Evolutionary conservation across 2,888 invertebrate species (phyloP).

Genomic region (Cryptophagus acutangulus): DNA sequence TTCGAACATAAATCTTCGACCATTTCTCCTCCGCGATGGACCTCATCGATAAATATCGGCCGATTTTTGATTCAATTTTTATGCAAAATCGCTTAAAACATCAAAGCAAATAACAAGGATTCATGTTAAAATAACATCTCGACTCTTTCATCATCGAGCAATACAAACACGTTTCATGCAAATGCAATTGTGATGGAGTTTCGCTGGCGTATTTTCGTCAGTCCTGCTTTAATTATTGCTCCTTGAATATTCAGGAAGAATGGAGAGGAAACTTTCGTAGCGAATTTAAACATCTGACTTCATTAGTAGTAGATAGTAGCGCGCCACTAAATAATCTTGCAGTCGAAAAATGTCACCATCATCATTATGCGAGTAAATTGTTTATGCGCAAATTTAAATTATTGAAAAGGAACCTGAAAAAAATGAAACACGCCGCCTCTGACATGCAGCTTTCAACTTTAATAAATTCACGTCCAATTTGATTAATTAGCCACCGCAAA

Average conservation of each 20-base stretch:
- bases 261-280: constrained; percentile 13
- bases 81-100: constrained; percentile 19
- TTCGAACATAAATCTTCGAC: constrained; percentile 6
- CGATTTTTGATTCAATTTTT: too few relatives aligned
- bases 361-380: too few relatives aligned
- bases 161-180: constrained; percentile 20
- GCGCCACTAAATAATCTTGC: too few relatives aligned
- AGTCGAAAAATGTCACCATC: too few relatives aligned
- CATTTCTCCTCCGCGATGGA: too few relatives aligned
- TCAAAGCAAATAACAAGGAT: constrained; percentile 18
- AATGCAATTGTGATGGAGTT: constrained; percentile 23
- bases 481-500: constrained; percentile 1
- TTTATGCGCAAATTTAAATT: too few relatives aligned
- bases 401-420: too few relatives aligned
- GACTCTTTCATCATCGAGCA: constrained; percentile 14
- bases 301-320: too few relatives aligned
- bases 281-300: constrained; percentile 20
- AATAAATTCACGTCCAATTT: constrained; percentile 2
- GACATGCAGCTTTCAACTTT: constrained; percentile 2
- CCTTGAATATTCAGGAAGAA: constrained; percentile 20
- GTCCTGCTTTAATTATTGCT: constrained; percentile 20
- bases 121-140: constrained; percentile 15
- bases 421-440: neutral
- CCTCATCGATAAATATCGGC: too few relatives aligned
- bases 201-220: constrained; percentile 15